Evolutionary conservation across 2,797 vertebrate genomes (phyloP), one percentile per base, ranked within the genome.

Genomic region (Amphiprion clarkii): DNA sequence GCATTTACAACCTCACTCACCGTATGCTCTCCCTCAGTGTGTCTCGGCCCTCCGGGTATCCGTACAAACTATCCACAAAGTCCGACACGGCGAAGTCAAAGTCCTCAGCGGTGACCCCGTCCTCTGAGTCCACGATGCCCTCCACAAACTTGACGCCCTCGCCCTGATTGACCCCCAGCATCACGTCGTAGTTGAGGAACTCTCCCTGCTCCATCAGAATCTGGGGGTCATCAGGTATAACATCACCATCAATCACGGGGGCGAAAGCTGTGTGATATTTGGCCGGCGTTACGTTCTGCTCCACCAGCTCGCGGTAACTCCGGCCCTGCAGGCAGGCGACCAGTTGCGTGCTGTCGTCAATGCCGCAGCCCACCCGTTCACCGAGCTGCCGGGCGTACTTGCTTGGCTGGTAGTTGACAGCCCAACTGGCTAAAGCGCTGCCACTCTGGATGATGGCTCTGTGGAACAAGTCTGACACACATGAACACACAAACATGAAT

Each of bases 201-300:
- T 99, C 98, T 9, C 98, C 98, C 86, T 99, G 98, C 88, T 99
- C 98, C 98, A 99, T 99, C 65, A 99, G 94, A 88, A 99, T 99
- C 95, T 99, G 98, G 1, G 98, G 98, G 95, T 99, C 98, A 27
- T 99, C 98, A 0, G 98, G 98, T 88, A 99, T 98, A 62, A 99
- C 97, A 0, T 99, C 98, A 0, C 98, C 98, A 66, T 99, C 98
- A 62, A 99, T 98, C 83, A 99, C 98, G 0, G 98, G 98, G 21
- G 97, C 98, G 79, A 99, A 99, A 67, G 98, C 97, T 49, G 99
- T 97, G 94, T 99, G 98, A 93, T 99, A 99, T 0, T 97, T 97
- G 78, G 97, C 96, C 7, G 98, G 97, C 2, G 96, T 96, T 72
- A 99, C 92, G 68, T 94, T 95, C 92, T 97, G 97, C 92, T 98